Percentiles rank a stretch among this genome's conserved stretches.
Evolutionary conservation across 2,797 vertebrate genomes (phyloP).

Genomic region (Knipowitschia caucasica): DNA sequence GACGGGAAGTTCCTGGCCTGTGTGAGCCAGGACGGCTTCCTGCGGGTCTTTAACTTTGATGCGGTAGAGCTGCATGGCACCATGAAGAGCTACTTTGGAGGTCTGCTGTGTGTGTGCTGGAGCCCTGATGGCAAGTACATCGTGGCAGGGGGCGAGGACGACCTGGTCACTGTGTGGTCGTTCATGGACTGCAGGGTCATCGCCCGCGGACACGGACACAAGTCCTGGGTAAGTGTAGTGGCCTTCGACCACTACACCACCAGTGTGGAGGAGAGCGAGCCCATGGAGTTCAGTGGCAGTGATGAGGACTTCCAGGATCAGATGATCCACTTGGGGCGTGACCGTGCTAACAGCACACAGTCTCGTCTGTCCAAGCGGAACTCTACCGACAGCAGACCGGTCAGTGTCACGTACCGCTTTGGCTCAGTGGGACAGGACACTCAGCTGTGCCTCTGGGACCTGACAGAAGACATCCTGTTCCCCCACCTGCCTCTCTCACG

Average conservation of each 20-base stretch:
- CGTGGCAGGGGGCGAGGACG: slow-evolving; percentile 94
- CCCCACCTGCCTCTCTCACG: slow-evolving; percentile 93
- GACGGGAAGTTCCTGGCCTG: slow-evolving; percentile 95
- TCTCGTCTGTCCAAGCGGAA: slow-evolving; percentile 94
- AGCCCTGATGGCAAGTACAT: slow-evolving; percentile 96
- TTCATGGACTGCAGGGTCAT: slow-evolving; percentile 93
- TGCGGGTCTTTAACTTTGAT: slow-evolving; percentile 94
- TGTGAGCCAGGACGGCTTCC: slow-evolving; percentile 95
- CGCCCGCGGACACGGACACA: slow-evolving; percentile 92
- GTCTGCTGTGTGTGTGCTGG: slow-evolving; percentile 94
- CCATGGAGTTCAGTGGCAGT: slow-evolving; percentile 93
- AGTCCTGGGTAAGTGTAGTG: slow-evolving; percentile 96
- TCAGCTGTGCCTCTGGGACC: slow-evolving; percentile 96
- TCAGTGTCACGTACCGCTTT: slow-evolving; percentile 92
- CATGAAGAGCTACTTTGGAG: slow-evolving; percentile 98
- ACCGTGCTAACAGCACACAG: slow-evolving; percentile 89
- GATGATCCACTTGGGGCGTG: slow-evolving; percentile 84
- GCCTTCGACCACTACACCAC: slow-evolving; percentile 95
- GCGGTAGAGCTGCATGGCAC: slow-evolving; percentile 95
- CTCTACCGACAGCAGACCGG: slow-evolving; percentile 93
- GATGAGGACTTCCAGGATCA: slow-evolving; percentile 99
- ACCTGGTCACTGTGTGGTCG: slow-evolving; percentile 96
- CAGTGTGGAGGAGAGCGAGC: slow-evolving; percentile 92
- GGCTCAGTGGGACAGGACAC: slow-evolving; percentile 98
- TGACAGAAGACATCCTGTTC: slow-evolving; percentile 97